Percentiles rank a stretch among this genome's conserved stretches.
Evolutionary conservation across 2,797 vertebrate species (phyloP).

Genomic region (Chaetophractus vellerosus): DNA sequence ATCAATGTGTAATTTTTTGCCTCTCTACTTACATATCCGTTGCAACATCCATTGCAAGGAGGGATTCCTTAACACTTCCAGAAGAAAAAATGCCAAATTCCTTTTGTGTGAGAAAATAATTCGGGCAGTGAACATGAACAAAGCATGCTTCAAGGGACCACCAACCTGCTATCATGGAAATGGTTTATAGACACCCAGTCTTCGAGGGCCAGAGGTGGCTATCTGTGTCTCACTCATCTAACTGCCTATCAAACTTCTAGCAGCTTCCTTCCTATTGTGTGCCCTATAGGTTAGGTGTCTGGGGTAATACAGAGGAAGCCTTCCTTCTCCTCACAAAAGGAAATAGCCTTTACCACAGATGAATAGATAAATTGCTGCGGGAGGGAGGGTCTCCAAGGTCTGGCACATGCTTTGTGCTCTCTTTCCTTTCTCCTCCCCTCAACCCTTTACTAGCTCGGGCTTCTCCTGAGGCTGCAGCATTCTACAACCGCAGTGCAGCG

Average conservation of each 20-base stretch:
- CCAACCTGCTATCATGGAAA: not conserved
- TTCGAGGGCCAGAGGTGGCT: slow-evolving; percentile 26
- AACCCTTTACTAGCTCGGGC: not conserved
- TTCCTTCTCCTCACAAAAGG: slow-evolving; percentile 71
- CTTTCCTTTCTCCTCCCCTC: slow-evolving; percentile 52
- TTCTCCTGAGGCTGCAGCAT: not conserved
- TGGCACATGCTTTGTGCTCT: not conserved
- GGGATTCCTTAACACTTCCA: not conserved
- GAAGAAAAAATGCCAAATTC: slow-evolving; percentile 56
- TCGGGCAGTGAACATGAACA: not conserved
- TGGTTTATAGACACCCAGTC: not conserved
- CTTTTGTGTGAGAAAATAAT: slow-evolving; percentile 62
- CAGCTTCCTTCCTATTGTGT: slow-evolving; percentile 15
- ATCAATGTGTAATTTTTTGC: not conserved
- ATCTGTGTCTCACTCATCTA: not conserved
- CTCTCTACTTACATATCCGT: not conserved
- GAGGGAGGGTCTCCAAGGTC: slow-evolving; percentile 47
- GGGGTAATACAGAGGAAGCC: slow-evolving; percentile 56
- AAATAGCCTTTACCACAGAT: slow-evolving; percentile 67
- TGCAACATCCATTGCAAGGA: not conserved
- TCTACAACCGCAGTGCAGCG: not conserved
- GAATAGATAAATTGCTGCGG: slow-evolving; percentile 32
- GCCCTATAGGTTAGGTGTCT: slow-evolving; percentile 55
- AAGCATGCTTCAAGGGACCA: not conserved
- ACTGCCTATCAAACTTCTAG: slow-evolving; percentile 34